Base-by-base conservation (phyloP, 2,113 vertebrate genomes). In the Megaceryle maxima region DNA sequence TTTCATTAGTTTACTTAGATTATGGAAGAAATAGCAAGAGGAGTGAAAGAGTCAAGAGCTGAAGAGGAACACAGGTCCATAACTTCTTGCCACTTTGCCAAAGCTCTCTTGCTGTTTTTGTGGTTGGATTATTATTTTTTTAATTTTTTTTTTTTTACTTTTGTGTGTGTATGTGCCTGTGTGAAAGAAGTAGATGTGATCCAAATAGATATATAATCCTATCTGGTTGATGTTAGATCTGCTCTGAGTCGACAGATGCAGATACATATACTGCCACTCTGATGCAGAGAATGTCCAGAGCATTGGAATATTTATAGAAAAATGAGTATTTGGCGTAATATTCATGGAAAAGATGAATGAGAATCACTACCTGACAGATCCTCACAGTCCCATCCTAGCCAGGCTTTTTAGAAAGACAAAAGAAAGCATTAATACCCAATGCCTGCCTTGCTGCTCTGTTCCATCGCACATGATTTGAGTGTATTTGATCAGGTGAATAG, bases 341-440 rank as follows among this genome's bases (percentile, higher is more conserved):
- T 5, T 89, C 44, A 75, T 51, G 50, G 56, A 22, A 78, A 75
- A 74, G 60, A 74, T 77, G 24, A 93, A 41, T 26, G 21, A 28
- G 9, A 75, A 53, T 69, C 25, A 37, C 37, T 37, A 37, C 63
- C 35, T 56, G 51, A 51, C 19, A 62, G n/a, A 39, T 81, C 28
- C 33, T 5, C 25, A 37, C 80, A 83, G 19, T 25, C 19, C 12
- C 12, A 53, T 81, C 15, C 53, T 90, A 21, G 9, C 8, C 18
- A 37, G 25, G 67, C 55, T 77, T 87, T 81, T 83, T 60, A 73
- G 39, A 74, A 76, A 73, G 73, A 95, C 64, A 33, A 73, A 69
- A 87, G 76, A 28, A 4, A 26, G 10, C 35, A 43, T 66, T 81
- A 87, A 84, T 39, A 29, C 1, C 1, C 48, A 87, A 74, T 87